phyloP scores from a whole-genome alignment of 2,888 invertebrate genomes.

The Cerastis rubricosa region DNA sequence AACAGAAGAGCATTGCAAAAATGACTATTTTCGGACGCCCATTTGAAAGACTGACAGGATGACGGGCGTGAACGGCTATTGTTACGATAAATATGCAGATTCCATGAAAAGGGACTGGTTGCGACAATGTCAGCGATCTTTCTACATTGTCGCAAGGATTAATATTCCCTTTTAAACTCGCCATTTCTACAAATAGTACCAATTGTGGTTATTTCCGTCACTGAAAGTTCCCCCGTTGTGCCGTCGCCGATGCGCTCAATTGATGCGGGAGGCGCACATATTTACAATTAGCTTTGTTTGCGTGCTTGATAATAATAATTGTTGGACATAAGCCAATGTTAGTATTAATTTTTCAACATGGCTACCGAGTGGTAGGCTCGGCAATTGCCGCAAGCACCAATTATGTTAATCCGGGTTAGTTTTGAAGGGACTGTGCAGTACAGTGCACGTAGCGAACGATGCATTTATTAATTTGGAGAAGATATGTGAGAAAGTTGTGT shows the following conservation, averaged over 20 bases:
- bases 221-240: slow-evolving; percentile 87
- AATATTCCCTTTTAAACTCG: slow-evolving; percentile 66
- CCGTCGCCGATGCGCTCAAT: slow-evolving; percentile 81
- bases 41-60: slow-evolving; percentile 22
- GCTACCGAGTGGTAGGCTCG: slow-evolving; percentile 78
- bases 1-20: neutral
- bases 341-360: slow-evolving; percentile 83
- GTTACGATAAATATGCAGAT: slow-evolving; percentile 38
- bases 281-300: slow-evolving; percentile 88
- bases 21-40: slow-evolving; percentile 2
- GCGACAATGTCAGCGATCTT: slow-evolving; percentile 42
- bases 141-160: slow-evolving; percentile 54
- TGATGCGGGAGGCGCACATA: slow-evolving; percentile 88
- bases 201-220: slow-evolving; percentile 88
- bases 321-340: slow-evolving; percentile 83
- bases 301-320: slow-evolving; percentile 84
- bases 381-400: slow-evolving; percentile 83
- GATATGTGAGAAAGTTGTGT: slow-evolving; percentile 81
- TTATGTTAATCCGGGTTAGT: slow-evolving; percentile 89
- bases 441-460: slow-evolving; percentile 85
- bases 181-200: slow-evolving; percentile 86
- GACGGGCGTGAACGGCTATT: slow-evolving; percentile 10
- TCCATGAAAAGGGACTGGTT: slow-evolving; percentile 24
- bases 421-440: slow-evolving; percentile 82
- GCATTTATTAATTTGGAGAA: slow-evolving; percentile 81